phyloP scores from a whole-genome alignment of 1,140 invertebrate species.

The Trichonephila inaurata region DNA sequence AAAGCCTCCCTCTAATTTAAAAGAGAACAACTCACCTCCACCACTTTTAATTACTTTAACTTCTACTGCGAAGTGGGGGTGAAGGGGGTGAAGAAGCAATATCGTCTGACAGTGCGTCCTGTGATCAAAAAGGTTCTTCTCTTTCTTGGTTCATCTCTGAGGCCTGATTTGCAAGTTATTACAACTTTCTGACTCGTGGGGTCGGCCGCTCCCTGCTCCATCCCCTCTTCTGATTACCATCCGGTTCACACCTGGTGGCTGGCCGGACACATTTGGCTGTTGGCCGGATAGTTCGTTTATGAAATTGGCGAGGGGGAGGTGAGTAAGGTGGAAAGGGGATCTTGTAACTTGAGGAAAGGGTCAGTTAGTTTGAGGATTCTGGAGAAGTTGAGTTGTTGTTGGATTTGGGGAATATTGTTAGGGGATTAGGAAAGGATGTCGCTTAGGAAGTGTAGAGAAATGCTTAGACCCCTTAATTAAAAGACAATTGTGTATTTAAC shows the following conservation, averaged over 20 bases:
- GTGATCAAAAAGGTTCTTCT: constrained; percentile 40
- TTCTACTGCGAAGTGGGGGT: neutral
- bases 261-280: constrained; percentile 1
- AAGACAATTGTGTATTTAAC: too few species aligned
- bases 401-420: neutral
- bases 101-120: neutral
- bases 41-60: constrained; percentile 50
- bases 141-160: neutral
- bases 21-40: constrained; percentile 21
- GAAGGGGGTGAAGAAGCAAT: neutral
- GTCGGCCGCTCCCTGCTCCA: neutral
- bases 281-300: constrained; percentile 10
- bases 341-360: constrained; percentile 14
- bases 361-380: neutral
- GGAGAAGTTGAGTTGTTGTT: neutral
- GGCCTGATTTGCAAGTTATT: constrained; percentile 67
- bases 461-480: too few species aligned
- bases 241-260: constrained; percentile 27
- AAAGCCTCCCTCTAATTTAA: neutral
- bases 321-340: too few species aligned
- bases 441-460: neutral
- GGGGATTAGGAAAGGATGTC: neutral
- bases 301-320: neutral
- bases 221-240: neutral
- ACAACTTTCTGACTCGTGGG: constrained; percentile 36